Evolutionary conservation across 2,888 invertebrate genomes (phyloP), one percentile per base, ranked within the genome.

Genomic region (Philopedon plagiatum): DNA sequence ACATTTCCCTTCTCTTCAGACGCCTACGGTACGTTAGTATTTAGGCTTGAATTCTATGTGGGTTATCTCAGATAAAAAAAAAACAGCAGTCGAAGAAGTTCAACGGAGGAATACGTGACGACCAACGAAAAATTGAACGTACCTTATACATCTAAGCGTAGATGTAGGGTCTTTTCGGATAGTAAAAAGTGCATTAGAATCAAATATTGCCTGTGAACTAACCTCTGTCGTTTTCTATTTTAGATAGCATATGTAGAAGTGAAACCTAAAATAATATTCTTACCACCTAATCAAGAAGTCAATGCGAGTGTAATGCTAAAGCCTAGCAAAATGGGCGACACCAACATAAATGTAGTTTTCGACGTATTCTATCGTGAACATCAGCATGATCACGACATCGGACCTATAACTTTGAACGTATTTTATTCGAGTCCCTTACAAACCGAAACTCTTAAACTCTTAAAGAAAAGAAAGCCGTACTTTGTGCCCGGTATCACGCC

Each of bases 401-500:
- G 39, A 15, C 60, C 63, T 13, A 46, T 69, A 13, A 18, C 21
- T 2, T 63, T 62, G 2, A 26, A 29, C 5, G 57, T 77, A 0
- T 26, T 18, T 26, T 75, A 66, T 41, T 11, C 39, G 0, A 62
- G 29, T n/a, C n/a, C n/a, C n/a, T 29, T 56, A 5, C 39, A 61
- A 7, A 19, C 37, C 0, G 19, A 32, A 37, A 29, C 29, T 11
- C 19, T 18, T 2, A 61, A 63, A n/a, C 13, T 61, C 11, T 9
- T 23, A 18, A 41, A 19, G 11, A 37, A 21, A 32, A 64, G 44
- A 15, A 72, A 77, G 37, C 81, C 83, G 0, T 78, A 79, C 71
- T 83, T 84, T 69, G 79, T 79, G 60, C 74, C 76, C 75, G 85
- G 84, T 1, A 82, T 86, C 2, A 82, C 83, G 0, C 85, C 85